Conservation (phyloP, 2,113 vertebrate species). For the Cololabis saira region DNA sequence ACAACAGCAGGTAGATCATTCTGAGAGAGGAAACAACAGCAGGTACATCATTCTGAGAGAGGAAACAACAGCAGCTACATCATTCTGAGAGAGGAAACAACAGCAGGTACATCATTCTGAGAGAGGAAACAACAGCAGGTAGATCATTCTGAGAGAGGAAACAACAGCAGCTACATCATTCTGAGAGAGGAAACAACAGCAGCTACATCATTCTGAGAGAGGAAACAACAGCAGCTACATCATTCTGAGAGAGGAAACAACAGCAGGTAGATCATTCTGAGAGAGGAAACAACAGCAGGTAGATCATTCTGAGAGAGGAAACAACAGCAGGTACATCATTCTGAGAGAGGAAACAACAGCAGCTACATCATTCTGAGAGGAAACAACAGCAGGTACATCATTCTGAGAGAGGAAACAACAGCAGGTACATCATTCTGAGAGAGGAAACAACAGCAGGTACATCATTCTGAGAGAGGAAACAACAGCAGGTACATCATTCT, state of each 20-base stretch:
- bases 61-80: neutral
- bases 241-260: constrained; percentile 83
- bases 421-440: constrained; percentile 88
- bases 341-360: constrained; percentile 69
- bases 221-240: neutral
- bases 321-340: constrained; percentile 78
- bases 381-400: constrained; percentile 31
- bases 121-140: neutral
- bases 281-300: neutral
- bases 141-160: constrained; percentile 86
- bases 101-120: constrained; percentile 87
- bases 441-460: neutral
- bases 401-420: constrained; percentile 81
- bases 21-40: constrained; percentile 69
- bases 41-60: constrained; percentile 88
- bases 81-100: constrained; percentile 83
- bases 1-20: constrained; percentile 78
- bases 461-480: constrained; percentile 84
- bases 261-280: constrained; percentile 87
- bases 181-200: constrained; percentile 69
- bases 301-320: constrained; percentile 86
- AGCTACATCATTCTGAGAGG: too few relatives aligned
- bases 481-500: constrained; percentile 86
- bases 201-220: constrained; percentile 88
- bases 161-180: constrained; percentile 78